Evolutionary conservation across 2,888 invertebrate genomes (phyloP), one percentile per base, ranked within the genome.

Genomic region (Platerodrilus igneus): DNA sequence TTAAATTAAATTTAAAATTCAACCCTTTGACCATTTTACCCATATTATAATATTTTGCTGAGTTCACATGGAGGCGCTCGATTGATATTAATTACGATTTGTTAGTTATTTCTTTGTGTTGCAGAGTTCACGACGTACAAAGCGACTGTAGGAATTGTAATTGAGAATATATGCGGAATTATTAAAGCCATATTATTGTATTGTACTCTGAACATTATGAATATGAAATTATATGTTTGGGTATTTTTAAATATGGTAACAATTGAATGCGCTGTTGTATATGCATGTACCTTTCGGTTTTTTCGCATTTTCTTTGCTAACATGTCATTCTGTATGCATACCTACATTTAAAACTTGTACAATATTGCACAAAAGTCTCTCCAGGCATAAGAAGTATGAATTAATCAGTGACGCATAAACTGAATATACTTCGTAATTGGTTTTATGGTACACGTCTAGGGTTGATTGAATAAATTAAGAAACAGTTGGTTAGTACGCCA

Each of bases 221-320:
- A 64, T 64, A 64, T 57, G 57, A 64, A 64, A 64, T 64, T 64
- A 60, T 62, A 59, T 57, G 61, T 62, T 63, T 60, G 55, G 52
- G 49, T 58, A 62, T 64, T 61, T 60, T 59, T 56, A 51, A 55
- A 57, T 59, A 59, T 58, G 51, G 58, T 55, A 63, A 64, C 64
- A 64, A 64, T 64, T 62, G 63, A 64, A 64, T 58, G 57, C 55
- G 55, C 48, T 53, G 56, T 59, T 52, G 55, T 59, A 51, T 59
- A 58, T 57, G 56, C 57, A 56, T 48, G 47, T 44, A 42, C 37
- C 35, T 48, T 49, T 49, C 47, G 44, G 29, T 39, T 33, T 17
- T 36, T 36, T 30, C 17, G 30, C 18, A 26, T 30, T 43, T 40
- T 15, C 34, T 42, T 40, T 44, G 31, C 30, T 28, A 44, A 40